Base-by-base conservation (phyloP, 2,113 vertebrate genomes). In the Oncorhynchus tshawytscha region DNA sequence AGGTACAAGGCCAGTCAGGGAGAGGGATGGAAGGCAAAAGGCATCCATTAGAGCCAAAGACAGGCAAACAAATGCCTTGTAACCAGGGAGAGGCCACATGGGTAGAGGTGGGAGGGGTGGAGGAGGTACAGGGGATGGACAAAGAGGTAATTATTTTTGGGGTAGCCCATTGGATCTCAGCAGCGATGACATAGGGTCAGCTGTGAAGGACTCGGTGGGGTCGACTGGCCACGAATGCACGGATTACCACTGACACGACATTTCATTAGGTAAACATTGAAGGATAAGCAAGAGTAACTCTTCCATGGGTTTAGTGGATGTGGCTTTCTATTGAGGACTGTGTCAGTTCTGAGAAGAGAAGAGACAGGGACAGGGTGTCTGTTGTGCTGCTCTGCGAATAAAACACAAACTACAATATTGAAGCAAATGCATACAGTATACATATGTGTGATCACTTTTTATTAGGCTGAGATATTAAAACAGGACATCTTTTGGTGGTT, bases 181-280 rank as follows among this genome's bases (percentile, higher is more conserved):
- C 49, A 71, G 57, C 51, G n/a, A 48, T 82, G 75, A 85, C 78
- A 78, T 45, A 76, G 68, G 71, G 72, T 82, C 81, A 81, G 84
- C 81, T 82, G 84, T 69, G 72, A 82, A 77, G 67, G 64, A 62
- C 34, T 68, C 51, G 34, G 16, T 59, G 75, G 62, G 75, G 59
- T 71, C 60, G 70, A 77, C 24, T 78, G 68, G 75, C 27, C 72
- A 29, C 29, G 70, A 74, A 70, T 81, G 69, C 24, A 20, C 45
- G 62, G 78, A 81, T 82, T 82, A 81, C 6, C 67, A 29, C 70
- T 80, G 78, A 81, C 68, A 39, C 70, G 75, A 81, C 78, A 74
- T 80, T 80, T 76, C 71, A 77, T 76, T 82, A 69, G 68, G 68
- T 70, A 76, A 79, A 79, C 76, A 81, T 22, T 15, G 57, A 69